phyloP scores from a whole-genome alignment of 1,140 invertebrate species.

The Musca domestica region DNA sequence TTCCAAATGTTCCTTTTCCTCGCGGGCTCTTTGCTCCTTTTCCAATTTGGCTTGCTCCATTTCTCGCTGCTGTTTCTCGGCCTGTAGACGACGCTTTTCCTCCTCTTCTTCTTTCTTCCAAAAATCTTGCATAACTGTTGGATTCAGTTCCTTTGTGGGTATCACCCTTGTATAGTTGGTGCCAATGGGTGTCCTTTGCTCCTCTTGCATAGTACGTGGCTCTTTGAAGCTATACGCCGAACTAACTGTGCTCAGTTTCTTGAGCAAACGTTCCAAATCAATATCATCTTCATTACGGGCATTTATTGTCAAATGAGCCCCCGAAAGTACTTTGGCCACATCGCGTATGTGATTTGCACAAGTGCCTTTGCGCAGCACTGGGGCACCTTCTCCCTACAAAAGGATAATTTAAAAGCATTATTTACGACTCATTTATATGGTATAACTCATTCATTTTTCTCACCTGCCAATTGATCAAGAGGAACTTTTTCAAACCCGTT shows the following conservation, averaged over 20 bases:
- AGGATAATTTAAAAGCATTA: neutral
- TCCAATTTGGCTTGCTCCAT: conserved; percentile 64
- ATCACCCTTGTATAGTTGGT: conserved; percentile 68
- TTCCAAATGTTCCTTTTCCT: conserved; percentile 53
- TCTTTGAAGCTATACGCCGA: conserved; percentile 86
- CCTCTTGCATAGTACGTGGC: conserved; percentile 55
- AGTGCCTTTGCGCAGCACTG: conserved; percentile 81
- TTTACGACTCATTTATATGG: too few species aligned
- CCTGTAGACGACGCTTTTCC: conserved; percentile 71
- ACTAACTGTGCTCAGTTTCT: conserved; percentile 78
- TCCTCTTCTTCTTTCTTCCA: conserved; percentile 87
- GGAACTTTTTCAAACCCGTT: conserved; percentile 85
- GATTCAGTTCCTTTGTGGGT: conserved; percentile 79
- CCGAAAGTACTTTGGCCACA: conserved; percentile 75
- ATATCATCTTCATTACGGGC: conserved; percentile 90
- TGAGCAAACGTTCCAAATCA: conserved; percentile 76
- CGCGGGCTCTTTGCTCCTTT: conserved; percentile 56
- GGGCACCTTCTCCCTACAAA: conserved; percentile 85
- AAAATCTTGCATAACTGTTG: conserved; percentile 81
- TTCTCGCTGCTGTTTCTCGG: conserved; percentile 66
- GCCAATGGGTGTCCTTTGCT: conserved; percentile 63
- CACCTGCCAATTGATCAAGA: conserved; percentile 94
- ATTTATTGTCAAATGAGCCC: conserved; percentile 85
- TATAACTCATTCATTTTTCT: too few species aligned
- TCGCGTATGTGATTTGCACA: conserved; percentile 89